Conservation (phyloP, 2,113 vertebrate genomes). For the Pipa parva region DNA sequence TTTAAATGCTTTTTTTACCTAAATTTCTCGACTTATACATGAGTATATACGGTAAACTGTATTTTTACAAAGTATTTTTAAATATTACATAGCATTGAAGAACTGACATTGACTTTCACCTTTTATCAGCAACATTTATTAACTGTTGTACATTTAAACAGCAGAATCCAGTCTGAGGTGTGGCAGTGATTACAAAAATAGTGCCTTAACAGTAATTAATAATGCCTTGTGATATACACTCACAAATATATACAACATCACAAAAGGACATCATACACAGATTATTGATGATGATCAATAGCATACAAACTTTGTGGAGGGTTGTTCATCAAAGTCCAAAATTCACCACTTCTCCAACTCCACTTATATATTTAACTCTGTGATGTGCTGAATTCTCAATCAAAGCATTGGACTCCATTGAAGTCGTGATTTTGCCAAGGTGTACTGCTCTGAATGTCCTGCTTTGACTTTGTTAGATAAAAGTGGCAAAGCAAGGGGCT, state of each 20-base stretch:
- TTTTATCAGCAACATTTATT: neutral
- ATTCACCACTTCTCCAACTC: too few relatives aligned
- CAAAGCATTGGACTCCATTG: too few relatives aligned
- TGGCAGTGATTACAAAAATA: slow-evolving; percentile 31
- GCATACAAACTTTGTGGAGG: slow-evolving; percentile 1
- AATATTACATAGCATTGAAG: neutral
- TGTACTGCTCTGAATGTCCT: too few relatives aligned
- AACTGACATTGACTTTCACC: neutral
- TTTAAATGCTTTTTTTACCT: too few relatives aligned
- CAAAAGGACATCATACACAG: slow-evolving; percentile 29
- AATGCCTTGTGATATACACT: slow-evolving; percentile 37
- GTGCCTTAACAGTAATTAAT: slow-evolving; percentile 45
- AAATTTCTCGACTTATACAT: too few relatives aligned
- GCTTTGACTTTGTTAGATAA: too few relatives aligned
- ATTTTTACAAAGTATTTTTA: too few relatives aligned
- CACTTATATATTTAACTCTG: too few relatives aligned
- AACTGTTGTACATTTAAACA: slow-evolving; percentile 37
- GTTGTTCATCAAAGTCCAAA: slow-evolving; percentile 19
- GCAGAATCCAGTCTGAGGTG: slow-evolving; percentile 54
- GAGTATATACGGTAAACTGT: too few relatives aligned
- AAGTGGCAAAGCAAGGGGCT: too few relatives aligned
- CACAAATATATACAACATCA: slow-evolving; percentile 31
- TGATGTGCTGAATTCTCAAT: too few relatives aligned
- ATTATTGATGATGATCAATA: slow-evolving; percentile 30
- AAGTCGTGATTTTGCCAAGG: too few relatives aligned